Conservation (phyloP, 2,888 invertebrate genomes). For the Nipponacmea schrenckii region DNA sequence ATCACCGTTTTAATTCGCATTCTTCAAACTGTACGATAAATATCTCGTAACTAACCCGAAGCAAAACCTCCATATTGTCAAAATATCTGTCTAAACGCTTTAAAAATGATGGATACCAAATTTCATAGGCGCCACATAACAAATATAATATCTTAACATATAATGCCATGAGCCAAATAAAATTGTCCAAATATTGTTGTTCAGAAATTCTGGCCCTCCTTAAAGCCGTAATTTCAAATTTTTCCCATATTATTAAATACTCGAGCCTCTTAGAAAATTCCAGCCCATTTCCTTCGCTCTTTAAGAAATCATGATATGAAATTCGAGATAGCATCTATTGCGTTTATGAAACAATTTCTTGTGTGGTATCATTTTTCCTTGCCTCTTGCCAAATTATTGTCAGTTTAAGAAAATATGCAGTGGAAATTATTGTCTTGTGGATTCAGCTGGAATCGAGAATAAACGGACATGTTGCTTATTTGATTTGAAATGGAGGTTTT, state of each 20-base stretch:
- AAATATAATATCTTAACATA: too few relatives aligned
- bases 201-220: not conserved
- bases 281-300: not conserved
- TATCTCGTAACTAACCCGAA: not conserved
- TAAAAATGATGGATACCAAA: too few relatives aligned
- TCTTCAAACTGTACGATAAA: not conserved
- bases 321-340: not conserved
- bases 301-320: not conserved
- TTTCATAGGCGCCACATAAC: too few relatives aligned
- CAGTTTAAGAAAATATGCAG: too few relatives aligned
- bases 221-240: not conserved
- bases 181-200: not conserved
- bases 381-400: not conserved
- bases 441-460: too few relatives aligned
- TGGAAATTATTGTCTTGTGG: too few relatives aligned
- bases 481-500: too few relatives aligned
- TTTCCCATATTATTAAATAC: too few relatives aligned
- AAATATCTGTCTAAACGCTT: not conserved
- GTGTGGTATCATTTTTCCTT: constrained; percentile 3
- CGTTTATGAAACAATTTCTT: not conserved
- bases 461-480: too few relatives aligned
- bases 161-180: too few relatives aligned
- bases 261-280: too few relatives aligned
- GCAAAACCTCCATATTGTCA: not conserved
- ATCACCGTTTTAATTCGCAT: not conserved